Conservation (phyloP, 2,888 invertebrate species). For the Caenorhabditis zanzibari region DNA sequence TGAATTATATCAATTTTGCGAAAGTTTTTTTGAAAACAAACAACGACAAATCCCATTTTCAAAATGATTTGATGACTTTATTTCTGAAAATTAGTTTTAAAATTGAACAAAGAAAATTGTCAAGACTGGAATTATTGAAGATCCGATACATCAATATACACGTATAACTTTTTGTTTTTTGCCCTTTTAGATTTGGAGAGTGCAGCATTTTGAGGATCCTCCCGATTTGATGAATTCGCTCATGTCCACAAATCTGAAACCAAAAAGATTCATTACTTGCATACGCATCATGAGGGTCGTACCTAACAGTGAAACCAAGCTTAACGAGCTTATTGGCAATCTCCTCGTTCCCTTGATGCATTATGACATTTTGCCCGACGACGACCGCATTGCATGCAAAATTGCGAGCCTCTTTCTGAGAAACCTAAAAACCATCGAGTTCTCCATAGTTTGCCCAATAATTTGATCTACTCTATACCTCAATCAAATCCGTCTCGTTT, state of each 20-base stretch:
- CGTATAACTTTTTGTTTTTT: conserved; percentile 27
- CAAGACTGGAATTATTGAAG: conserved; percentile 23
- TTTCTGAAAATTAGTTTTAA: background rate
- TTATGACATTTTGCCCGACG: conserved; percentile 81
- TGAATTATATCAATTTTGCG: too few species aligned
- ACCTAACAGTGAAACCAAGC: conserved; percentile 68
- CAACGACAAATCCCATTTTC: too few species aligned
- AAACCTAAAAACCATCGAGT: conserved; percentile 62
- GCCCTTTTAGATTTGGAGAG: conserved; percentile 69
- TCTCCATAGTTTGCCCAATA: conserved; percentile 24
- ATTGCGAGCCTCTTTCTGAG: conserved; percentile 78
- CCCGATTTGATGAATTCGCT: conserved; percentile 83
- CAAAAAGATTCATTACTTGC: conserved; percentile 10
- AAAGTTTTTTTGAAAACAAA: too few species aligned
- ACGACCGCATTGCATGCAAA: conserved; percentile 83
- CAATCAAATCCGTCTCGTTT: conserved; percentile 75
- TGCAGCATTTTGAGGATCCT: conserved; percentile 82
- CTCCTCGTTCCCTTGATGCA: conserved; percentile 78
- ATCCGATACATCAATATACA: conserved; percentile 28
- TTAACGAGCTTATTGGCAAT: conserved; percentile 77
- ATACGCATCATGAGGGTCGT: conserved; percentile 12
- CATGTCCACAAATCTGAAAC: conserved; percentile 78
- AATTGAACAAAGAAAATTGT: background rate
- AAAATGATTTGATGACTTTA: too few species aligned
- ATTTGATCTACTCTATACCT: conserved; percentile 53